Evolutionary conservation across 2,797 vertebrate species (phyloP), one percentile per base, ranked within the genome.

Genomic region (Anabas testudineus): DNA sequence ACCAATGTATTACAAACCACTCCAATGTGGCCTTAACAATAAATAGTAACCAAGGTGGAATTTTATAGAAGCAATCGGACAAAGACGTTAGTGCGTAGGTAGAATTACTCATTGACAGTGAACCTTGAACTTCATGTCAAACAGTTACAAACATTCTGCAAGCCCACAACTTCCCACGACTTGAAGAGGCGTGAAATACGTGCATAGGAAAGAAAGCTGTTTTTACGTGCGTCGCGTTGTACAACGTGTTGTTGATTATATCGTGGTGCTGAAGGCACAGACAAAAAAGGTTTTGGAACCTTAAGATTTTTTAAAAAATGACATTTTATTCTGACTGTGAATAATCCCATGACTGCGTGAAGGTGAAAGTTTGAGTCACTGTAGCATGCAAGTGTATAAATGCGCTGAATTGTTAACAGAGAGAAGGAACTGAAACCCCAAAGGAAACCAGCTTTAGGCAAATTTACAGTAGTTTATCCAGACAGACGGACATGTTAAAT

Each of bases 1-100:
- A 73, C 36, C 19, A 61, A 64, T 37, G n/a, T n/a, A n/a, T n/a
- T n/a, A n/a, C n/a, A n/a, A n/a, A n/a, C n/a, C n/a, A n/a, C n/a
- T n/a, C n/a, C n/a, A n/a, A 47, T 61, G 46, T 61, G 42, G 2
- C 43, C 57, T 78, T 73, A 36, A 71, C 32, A 64, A 47, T 54
- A 36, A 71, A 34, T 10, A 58, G 51, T 21, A 19, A 53, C 18
- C 42, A 10, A 32, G 18, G 12, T 22, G 9, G 12, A 41, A 13
- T 49, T 62, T 37, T 45, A 45, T 5, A 19, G 28, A 10, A 43
- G 22, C 4, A 67, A 54, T 41, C 37, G 36, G 13, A 56, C 19
- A 39, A 48, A 9, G 22, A 39, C 14, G 28, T 34, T 1, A 70
- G 18, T 49, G 42, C 15, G 7, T 19, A 24, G 26, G 18, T 10